phyloP scores from a whole-genome alignment of 1,140 invertebrate genomes.

The Arion vulgaris region DNA sequence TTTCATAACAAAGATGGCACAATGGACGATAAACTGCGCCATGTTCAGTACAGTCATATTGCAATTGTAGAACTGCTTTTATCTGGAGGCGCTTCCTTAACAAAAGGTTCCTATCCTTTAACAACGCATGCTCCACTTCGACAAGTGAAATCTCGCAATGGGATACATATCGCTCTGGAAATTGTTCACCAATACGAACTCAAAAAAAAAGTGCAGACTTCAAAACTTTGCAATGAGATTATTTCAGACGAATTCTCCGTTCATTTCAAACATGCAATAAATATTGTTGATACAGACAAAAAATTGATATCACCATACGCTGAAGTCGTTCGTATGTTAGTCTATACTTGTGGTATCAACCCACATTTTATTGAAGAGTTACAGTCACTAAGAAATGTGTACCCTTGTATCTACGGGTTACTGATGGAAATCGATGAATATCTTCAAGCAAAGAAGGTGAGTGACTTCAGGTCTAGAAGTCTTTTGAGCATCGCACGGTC shows the following conservation, averaged over 20 bases:
- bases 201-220: not conserved
- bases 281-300: not conserved
- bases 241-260: not conserved
- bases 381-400: not conserved
- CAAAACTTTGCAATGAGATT: not conserved
- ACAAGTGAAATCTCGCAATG: not conserved
- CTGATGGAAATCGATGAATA: conserved; percentile 13
- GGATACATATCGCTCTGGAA: not conserved
- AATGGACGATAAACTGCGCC: not conserved
- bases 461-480: not conserved
- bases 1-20: not conserved
- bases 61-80: conserved; percentile 24
- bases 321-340: conserved; percentile 21
- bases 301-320: conserved; percentile 6
- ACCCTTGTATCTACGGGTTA: conserved; percentile 4
- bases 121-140: too few species aligned
- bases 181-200: conserved; percentile 7
- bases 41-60: conserved; percentile 22
- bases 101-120: not conserved
- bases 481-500: not conserved
- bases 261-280: not conserved
- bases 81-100: not conserved
- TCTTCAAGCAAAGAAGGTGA: not conserved
- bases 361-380: not conserved
- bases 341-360: not conserved